Conservation (phyloP, 1,140 invertebrate species). For the Rhyacophila brunnea region DNA sequence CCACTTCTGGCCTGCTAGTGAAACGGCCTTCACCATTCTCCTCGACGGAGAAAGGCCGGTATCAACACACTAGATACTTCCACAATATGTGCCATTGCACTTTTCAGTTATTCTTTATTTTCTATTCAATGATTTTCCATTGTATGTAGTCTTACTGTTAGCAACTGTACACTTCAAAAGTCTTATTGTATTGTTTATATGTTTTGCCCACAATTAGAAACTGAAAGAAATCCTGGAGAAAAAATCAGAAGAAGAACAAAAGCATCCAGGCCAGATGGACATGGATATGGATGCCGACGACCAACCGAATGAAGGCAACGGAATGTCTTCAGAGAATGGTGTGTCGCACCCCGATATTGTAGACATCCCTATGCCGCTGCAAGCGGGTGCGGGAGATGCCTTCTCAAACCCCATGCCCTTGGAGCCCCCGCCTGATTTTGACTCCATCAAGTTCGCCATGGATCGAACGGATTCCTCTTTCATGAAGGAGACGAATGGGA, state of each 20-base stretch:
- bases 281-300: constrained; percentile 42
- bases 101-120: too few species aligned
- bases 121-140: too few species aligned
- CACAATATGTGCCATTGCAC: too few species aligned
- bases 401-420: constrained; percentile 23
- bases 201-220: constrained; percentile 47
- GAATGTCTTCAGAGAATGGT: constrained; percentile 41
- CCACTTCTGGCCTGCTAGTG: too few species aligned
- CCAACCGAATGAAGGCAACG: constrained; percentile 13
- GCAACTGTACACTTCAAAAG: too few species aligned
- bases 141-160: too few species aligned
- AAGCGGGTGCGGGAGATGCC: constrained; percentile 30
- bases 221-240: constrained; percentile 65
- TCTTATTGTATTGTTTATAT: too few species aligned
- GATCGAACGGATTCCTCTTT: constrained; percentile 32
- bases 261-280: constrained; percentile 37
- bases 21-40: too few species aligned
- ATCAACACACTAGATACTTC: too few species aligned
- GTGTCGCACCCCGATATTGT: constrained; percentile 42
- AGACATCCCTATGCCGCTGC: constrained; percentile 62
- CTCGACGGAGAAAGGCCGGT: too few species aligned
- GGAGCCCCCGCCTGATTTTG: constrained; percentile 38
- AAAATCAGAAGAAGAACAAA: constrained; percentile 53
- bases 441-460: constrained; percentile 38
- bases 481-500: constrained; percentile 28